Percentiles rank a stretch among this genome's conserved stretches.
phyloP scores from a whole-genome alignment of 1,140 invertebrate species.

The Drosophila repletoides region DNA sequence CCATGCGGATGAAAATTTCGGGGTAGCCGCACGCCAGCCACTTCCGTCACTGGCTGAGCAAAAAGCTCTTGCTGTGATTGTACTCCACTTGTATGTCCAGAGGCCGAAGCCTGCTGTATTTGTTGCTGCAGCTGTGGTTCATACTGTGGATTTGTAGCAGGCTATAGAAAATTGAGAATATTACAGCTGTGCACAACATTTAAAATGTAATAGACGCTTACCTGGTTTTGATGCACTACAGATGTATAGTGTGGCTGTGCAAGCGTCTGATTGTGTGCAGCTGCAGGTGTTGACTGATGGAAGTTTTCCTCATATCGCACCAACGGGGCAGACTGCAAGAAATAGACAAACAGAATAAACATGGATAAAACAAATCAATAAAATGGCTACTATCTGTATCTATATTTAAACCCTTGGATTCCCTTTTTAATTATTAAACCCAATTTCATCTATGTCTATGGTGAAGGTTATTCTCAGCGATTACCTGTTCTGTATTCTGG shows the following conservation, averaged over 20 bases:
- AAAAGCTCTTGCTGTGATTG: neutral
- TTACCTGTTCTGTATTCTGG: constrained; percentile 40
- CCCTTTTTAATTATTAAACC: too few species aligned
- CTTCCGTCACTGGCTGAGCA: constrained; percentile 9
- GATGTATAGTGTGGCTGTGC: constrained; percentile 17
- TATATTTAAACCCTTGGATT: too few species aligned
- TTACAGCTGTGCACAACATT: neutral
- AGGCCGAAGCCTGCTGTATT: constrained; percentile 6
- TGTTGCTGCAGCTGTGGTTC: constrained; percentile 18
- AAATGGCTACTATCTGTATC: too few species aligned
- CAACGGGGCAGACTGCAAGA: constrained; percentile 7
- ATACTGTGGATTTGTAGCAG: constrained; percentile 10
- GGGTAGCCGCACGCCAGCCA: constrained; percentile 56
- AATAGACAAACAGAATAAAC: too few species aligned
- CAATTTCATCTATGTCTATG: too few species aligned
- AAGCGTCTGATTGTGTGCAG: constrained; percentile 11
- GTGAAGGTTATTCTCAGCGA: neutral
- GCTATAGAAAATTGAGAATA: neutral
- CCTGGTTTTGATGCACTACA: constrained; percentile 13
- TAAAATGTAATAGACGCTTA: neutral
- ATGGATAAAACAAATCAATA: too few species aligned
- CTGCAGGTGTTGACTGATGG: neutral
- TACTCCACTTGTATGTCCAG: neutral
- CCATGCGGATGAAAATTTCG: constrained; percentile 71
- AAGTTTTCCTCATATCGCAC: constrained; percentile 21